These are phyloP conservation scores for Mesoligia furuncula DNA, from an alignment of 2,888 invertebrate genomes.

Conservation along the genomic window DNA sequence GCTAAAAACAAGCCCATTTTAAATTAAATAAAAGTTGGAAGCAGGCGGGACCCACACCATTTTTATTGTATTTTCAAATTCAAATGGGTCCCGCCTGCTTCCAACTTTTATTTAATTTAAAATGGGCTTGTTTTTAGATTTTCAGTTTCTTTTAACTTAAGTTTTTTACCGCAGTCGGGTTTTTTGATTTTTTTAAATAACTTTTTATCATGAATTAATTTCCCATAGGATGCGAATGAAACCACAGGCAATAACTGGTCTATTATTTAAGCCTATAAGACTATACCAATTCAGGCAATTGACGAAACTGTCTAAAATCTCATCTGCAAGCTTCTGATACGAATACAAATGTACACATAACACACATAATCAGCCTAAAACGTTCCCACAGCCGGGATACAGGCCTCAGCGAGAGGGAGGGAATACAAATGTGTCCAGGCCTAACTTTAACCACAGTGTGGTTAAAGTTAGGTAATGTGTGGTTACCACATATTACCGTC, in stretches of 20 bases:
- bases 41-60: too few species aligned
- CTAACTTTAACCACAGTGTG: background rate
- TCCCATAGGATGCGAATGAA: background rate
- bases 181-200: too few species aligned
- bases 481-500: slow-evolving; percentile 2
- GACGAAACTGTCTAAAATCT: background rate
- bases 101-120: too few species aligned
- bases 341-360: slow-evolving; percentile 18
- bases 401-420: background rate
- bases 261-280: background rate
- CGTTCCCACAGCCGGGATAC: background rate
- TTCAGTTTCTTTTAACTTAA: too few species aligned
- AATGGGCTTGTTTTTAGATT: too few species aligned
- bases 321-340: background rate
- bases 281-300: background rate
- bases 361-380: background rate
- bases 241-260: too few species aligned
- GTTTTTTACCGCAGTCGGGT: too few species aligned
- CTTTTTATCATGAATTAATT: background rate
- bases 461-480: too few species aligned
- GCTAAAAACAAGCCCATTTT: too few species aligned
- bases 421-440: slow-evolving; percentile 13
- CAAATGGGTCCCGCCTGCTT: too few species aligned
- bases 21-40: too few species aligned
- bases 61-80: too few species aligned